Evolutionary conservation across 2,888 invertebrate genomes (phyloP).

Genomic region (Leptopterna dolabrata): DNA sequence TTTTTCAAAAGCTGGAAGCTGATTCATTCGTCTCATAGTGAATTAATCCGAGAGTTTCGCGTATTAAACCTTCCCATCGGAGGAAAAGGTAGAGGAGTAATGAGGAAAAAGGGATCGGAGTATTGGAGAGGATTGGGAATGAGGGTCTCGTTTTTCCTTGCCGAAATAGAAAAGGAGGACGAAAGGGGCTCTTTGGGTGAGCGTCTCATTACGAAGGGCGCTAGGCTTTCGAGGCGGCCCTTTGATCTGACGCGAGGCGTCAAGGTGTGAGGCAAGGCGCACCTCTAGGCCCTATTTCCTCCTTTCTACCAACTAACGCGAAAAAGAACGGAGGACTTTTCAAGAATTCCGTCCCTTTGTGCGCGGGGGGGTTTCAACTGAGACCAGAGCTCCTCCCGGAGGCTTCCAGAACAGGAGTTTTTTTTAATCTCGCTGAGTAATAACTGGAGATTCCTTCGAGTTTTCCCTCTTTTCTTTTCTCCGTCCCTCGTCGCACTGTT

Average conservation of each 20-base stretch:
- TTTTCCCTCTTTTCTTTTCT: background rate
- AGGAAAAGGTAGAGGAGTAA: background rate
- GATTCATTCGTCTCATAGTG: constrained; percentile 20
- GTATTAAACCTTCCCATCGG: constrained; percentile 25
- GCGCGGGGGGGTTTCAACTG: constrained; percentile 2
- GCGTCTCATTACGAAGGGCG: background rate
- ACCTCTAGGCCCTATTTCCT: constrained; percentile 2
- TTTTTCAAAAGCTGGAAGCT: background rate
- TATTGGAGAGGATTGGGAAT: background rate
- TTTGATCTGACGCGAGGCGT: constrained; percentile 35
- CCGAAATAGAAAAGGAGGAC: background rate
- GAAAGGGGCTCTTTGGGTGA: background rate
- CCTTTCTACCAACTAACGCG: background rate
- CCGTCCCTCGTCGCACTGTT: background rate
- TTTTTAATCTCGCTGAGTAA: constrained; percentile 45
- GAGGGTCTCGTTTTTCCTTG: background rate
- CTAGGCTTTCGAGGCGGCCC: background rate
- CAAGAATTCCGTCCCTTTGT: constrained; percentile 11
- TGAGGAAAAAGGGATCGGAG: background rate
- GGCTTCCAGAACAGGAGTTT: constrained; percentile 16
- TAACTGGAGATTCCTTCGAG: constrained; percentile 31
- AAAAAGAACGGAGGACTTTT: background rate
- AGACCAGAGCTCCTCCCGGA: background rate
- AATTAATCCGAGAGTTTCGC: constrained; percentile 33
- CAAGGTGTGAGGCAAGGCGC: background rate